phyloP scores from a whole-genome alignment of 2,797 vertebrate species.

The Masticophis lateralis region DNA sequence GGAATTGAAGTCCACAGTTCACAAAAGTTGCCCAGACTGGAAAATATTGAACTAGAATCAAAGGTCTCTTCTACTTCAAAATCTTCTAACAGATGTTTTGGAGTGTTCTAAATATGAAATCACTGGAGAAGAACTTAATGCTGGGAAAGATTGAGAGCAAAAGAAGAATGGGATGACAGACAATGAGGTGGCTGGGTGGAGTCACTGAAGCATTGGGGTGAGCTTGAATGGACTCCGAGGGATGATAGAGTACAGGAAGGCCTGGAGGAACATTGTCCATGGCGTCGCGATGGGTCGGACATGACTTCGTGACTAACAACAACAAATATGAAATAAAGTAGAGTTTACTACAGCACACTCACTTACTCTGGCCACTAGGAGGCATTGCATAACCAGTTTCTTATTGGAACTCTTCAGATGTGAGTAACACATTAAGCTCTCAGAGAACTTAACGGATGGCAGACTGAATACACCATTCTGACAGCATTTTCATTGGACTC shows the following conservation, averaged over 20 bases:
- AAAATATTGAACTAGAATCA: background rate
- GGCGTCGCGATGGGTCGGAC: too few species aligned
- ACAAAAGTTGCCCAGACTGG: background rate
- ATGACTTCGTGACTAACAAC: too few species aligned
- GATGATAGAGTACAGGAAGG: too few species aligned
- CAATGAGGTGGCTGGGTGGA: too few species aligned
- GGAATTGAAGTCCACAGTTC: background rate
- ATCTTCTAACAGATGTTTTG: background rate
- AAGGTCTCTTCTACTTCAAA: background rate
- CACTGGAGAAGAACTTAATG: too few species aligned
- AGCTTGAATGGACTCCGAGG: too few species aligned
- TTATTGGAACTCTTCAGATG: background rate
- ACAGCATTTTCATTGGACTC: background rate
- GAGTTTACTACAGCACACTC: background rate
- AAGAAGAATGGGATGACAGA: too few species aligned
- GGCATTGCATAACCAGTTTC: background rate
- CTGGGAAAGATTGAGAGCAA: too few species aligned
- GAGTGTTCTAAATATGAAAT: background rate
- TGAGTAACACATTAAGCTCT: background rate
- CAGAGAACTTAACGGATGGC: background rate
- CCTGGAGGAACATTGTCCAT: too few species aligned
- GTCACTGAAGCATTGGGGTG: too few species aligned
- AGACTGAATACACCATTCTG: background rate
- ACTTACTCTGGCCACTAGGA: background rate
- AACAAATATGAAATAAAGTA: background rate